Evolutionary conservation across 2,113 vertebrate species (phyloP).

Genomic region (Telmatochromis sp.): DNA sequence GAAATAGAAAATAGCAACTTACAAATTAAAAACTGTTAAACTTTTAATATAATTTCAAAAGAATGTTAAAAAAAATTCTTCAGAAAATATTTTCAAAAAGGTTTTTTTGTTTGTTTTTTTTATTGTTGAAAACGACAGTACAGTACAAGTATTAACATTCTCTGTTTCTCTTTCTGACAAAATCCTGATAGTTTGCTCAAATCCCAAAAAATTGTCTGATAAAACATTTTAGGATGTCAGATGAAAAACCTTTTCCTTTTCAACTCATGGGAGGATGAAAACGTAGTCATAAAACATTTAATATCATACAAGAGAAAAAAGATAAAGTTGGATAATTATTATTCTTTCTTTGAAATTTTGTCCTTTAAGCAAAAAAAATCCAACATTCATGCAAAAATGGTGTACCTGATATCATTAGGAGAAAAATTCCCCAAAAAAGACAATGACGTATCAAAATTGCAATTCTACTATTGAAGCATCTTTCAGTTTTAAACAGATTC

Average conservation of each 20-base stretch:
- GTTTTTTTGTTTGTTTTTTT: background rate
- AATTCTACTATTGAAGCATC: background rate
- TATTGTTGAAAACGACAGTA: slow-evolving; percentile 18
- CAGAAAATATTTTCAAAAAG: background rate
- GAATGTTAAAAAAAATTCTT: background rate
- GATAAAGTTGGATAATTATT: slow-evolving; percentile 4
- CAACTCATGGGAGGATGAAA: background rate
- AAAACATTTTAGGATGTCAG: background rate
- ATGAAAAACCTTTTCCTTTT: background rate
- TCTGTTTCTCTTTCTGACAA: background rate
- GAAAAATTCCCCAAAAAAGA: background rate
- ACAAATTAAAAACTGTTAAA: background rate
- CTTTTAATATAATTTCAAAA: background rate
- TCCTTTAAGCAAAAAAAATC: slow-evolving; percentile 15
- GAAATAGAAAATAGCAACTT: background rate
- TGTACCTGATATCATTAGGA: slow-evolving; percentile 24
- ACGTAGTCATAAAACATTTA: background rate
- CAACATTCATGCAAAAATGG: slow-evolving; percentile 6
- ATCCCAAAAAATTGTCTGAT: background rate
- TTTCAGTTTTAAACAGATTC: background rate
- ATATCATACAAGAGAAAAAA: background rate
- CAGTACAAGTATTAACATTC: background rate
- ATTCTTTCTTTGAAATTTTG: slow-evolving; percentile 12
- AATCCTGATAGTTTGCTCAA: background rate
- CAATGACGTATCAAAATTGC: background rate